Percentiles rank a stretch among this genome's conserved stretches.
Conservation (phyloP, 37 sponge, comb jelly and placozoan species). For the Aphrocallistes beatrix region DNA sequence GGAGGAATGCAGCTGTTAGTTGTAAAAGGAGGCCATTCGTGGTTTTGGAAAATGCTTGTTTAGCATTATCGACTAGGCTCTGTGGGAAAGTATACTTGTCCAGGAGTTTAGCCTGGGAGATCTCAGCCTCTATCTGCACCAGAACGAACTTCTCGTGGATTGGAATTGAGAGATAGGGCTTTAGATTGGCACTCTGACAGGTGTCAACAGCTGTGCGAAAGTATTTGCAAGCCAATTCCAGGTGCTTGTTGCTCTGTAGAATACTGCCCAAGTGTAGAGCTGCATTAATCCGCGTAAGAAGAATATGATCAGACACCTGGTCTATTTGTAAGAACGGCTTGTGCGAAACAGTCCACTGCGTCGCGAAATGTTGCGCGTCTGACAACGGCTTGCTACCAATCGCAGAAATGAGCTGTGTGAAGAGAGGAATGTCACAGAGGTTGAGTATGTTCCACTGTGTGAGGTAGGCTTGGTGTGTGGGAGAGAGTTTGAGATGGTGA, state of each 20-base stretch:
- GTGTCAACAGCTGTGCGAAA: background rate
- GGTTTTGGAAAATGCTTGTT: slow-evolving; percentile 1
- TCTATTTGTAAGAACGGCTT: background rate
- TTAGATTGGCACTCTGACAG: background rate
- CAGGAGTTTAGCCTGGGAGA: background rate
- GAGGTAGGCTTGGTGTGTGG: background rate
- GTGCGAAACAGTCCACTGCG: background rate
- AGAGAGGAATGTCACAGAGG: background rate
- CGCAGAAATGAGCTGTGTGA: background rate
- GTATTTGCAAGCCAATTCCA: background rate
- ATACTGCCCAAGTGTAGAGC: background rate
- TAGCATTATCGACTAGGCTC: background rate
- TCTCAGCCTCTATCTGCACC: background rate
- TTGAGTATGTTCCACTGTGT: background rate
- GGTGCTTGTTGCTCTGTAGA: background rate
- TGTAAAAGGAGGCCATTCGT: background rate
- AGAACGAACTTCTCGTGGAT: slow-evolving; percentile 2
- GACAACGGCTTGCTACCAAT: background rate
- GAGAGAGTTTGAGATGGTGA: background rate
- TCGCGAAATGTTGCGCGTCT: background rate
- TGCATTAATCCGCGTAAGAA: background rate
- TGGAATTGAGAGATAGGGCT: background rate
- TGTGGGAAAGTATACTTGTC: background rate
- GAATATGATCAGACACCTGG: background rate
- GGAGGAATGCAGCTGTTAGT: slow-evolving; percentile 50